Evolutionary conservation across 1,140 invertebrate genomes (phyloP).

Genomic region (Euglossa dilemma): DNA sequence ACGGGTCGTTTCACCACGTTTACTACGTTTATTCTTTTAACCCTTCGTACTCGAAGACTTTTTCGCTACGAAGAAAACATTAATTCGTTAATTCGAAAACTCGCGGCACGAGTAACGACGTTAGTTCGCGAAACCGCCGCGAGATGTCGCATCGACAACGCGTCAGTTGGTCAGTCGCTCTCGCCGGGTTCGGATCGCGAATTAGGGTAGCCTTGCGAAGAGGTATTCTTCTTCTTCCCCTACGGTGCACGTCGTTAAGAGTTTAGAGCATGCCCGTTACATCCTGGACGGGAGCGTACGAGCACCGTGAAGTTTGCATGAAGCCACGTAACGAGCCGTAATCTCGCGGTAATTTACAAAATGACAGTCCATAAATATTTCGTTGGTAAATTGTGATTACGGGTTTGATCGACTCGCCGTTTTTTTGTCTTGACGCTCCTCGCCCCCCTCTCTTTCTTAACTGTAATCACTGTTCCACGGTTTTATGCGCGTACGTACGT

Average conservation of each 20-base stretch:
- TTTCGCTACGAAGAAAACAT: too few species aligned
- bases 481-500: neutral
- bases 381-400: conserved; percentile 66
- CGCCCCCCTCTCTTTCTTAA: conserved; percentile 5
- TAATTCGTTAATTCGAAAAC: too few species aligned
- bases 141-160: neutral
- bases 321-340: conserved; percentile 61
- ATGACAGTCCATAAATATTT: conserved; percentile 70
- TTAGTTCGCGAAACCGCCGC: too few species aligned
- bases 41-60: too few species aligned
- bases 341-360: conserved; percentile 66
- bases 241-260: conserved; percentile 40
- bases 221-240: conserved; percentile 38
- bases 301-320: conserved; percentile 36
- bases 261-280: conserved; percentile 36
- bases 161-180: neutral
- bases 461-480: conserved; percentile 15
- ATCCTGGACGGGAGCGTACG: conserved; percentile 31
- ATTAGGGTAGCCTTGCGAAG: conserved; percentile 17
- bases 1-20: too few species aligned
- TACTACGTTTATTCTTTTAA: too few species aligned
- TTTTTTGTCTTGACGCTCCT: conserved; percentile 11
- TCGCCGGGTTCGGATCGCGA: neutral
- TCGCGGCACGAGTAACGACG: too few species aligned
- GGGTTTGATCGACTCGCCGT: conserved; percentile 53